These are phyloP conservation scores for Drosophila orosa DNA, from an alignment of 1,140 invertebrate genomes.

Conservation along the genomic window DNA sequence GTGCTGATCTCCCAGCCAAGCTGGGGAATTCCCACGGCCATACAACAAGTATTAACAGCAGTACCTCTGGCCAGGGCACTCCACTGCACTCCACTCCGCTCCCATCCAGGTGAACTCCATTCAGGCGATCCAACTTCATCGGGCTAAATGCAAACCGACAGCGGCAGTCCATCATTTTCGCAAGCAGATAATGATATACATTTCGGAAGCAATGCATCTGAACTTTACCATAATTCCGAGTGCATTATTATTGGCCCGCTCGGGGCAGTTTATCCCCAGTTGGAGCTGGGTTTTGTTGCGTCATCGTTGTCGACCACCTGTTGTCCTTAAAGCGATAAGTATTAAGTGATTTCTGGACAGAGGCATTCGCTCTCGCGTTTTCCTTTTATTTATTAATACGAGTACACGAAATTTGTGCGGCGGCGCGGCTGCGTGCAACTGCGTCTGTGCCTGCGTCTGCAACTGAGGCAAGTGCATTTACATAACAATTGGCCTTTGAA, in stretches of 20 bases:
- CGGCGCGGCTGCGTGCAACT: constrained; percentile 46
- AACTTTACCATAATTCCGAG: constrained; percentile 78
- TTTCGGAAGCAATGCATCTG: constrained; percentile 78
- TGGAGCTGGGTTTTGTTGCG: constrained; percentile 30
- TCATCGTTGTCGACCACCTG: constrained; percentile 64
- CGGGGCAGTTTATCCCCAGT: constrained; percentile 17
- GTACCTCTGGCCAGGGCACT: constrained; percentile 30
- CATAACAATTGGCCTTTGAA: constrained; percentile 79
- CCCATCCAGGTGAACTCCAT: constrained; percentile 12
- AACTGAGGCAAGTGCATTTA: constrained; percentile 64
- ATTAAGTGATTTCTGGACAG: constrained; percentile 63
- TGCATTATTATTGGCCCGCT: constrained; percentile 67
- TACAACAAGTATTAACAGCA: constrained; percentile 18
- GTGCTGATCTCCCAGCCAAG: constrained; percentile 6
- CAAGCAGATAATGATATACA: constrained; percentile 77
- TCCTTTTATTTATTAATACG: constrained; percentile 62
- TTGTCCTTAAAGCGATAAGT: constrained; percentile 79
- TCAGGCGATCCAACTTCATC: constrained; percentile 21
- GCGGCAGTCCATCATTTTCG: constrained; percentile 74
- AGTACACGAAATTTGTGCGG: constrained; percentile 6
- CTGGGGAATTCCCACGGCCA: constrained; percentile 68
- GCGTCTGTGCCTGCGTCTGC: constrained; percentile 25
- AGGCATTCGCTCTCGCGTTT: constrained; percentile 20
- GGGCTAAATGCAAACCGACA: constrained; percentile 60
- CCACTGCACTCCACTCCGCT: constrained; percentile 4